phyloP scores from a whole-genome alignment of 2,797 vertebrate genomes.

The Triplophysa yarkandensis region DNA sequence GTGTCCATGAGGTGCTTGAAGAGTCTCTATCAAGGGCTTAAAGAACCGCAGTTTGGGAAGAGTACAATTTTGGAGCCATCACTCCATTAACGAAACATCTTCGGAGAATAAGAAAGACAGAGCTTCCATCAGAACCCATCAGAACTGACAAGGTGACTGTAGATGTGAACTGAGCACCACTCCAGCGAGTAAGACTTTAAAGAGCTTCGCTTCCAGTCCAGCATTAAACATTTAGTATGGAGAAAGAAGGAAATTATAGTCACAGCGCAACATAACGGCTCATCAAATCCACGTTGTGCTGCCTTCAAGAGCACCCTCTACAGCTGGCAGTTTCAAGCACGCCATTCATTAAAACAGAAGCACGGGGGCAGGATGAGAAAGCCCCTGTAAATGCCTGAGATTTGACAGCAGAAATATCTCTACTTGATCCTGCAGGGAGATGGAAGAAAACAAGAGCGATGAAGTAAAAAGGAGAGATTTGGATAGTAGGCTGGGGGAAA shows the following conservation, averaged over 20 bases:
- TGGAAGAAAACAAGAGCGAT: background rate
- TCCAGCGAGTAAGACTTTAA: conserved; percentile 9
- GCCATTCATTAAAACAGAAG: conserved; percentile 44
- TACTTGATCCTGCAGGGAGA: conserved; percentile 30
- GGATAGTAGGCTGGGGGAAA: background rate
- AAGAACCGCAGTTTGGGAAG: background rate
- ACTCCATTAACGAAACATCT: background rate
- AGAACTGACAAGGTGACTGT: background rate
- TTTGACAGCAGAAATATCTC: conserved; percentile 45
- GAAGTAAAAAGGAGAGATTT: conserved; percentile 39
- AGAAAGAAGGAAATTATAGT: conserved; percentile 6
- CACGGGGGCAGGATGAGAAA: conserved; percentile 2
- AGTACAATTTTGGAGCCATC: background rate
- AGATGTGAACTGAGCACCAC: background rate
- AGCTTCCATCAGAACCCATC: conserved; percentile 1
- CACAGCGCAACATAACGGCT: conserved; percentile 35
- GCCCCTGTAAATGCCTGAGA: conserved; percentile 21
- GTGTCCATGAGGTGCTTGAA: background rate
- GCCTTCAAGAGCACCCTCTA: conserved; percentile 27
- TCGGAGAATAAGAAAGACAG: background rate
- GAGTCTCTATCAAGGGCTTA: background rate
- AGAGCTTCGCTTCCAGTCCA: background rate
- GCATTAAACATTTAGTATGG: conserved; percentile 31
- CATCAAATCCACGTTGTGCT: conserved; percentile 42
- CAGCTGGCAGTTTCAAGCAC: conserved; percentile 26